These are phyloP conservation scores for Sebastes fasciatus DNA, from an alignment of 2,113 vertebrate species.

Conservation along the genomic window DNA sequence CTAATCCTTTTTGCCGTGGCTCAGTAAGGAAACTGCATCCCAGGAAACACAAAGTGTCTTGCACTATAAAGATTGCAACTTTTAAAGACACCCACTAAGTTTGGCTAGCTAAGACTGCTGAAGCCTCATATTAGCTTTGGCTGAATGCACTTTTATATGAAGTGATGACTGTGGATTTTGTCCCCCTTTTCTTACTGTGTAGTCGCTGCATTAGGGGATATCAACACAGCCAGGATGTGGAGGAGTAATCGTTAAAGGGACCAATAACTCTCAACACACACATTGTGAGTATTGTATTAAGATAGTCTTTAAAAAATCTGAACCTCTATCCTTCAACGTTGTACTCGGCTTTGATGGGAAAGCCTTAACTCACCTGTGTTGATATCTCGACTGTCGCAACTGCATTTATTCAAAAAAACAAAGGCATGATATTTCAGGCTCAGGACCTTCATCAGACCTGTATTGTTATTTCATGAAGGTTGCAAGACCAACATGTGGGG, in stretches of 20 bases:
- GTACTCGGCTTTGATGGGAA: neutral
- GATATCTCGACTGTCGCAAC: too few species aligned
- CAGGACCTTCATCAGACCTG: neutral
- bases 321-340: neutral
- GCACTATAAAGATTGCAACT: neutral
- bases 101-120: neutral
- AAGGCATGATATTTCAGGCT: neutral
- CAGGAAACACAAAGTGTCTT: neutral
- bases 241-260: neutral
- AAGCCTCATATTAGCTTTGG: neutral
- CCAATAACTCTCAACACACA: neutral
- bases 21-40: neutral
- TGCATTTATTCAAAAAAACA: neutral
- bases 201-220: neutral
- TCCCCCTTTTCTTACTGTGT: neutral
- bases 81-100: neutral
- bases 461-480: neutral
- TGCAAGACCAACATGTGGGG: neutral
- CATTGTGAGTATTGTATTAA: neutral
- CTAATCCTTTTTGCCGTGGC: neutral
- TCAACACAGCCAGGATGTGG: neutral
- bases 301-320: neutral
- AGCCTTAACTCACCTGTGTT: neutral
- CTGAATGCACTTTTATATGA: neutral
- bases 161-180: neutral